Percentiles rank a stretch among this genome's conserved stretches.
Evolutionary conservation across 1,140 invertebrate genomes (phyloP).

Genomic region (Araneus ventricosus): DNA sequence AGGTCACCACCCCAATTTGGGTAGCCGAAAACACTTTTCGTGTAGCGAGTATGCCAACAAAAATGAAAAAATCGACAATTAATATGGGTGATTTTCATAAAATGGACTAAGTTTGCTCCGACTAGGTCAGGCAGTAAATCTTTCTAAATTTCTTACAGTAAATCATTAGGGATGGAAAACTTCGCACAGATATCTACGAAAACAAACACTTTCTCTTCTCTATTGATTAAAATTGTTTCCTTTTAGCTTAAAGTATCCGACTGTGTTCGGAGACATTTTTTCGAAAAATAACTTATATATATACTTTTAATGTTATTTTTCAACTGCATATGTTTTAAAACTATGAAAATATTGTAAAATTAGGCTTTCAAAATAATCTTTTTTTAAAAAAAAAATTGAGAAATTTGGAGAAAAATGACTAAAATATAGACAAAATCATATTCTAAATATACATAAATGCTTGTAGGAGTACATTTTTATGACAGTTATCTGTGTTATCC

Average conservation of each 20-base stretch:
- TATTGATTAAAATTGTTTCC: background rate
- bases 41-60: background rate
- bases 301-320: no score
- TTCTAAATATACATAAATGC: no score
- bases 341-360: no score
- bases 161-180: background rate
- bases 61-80: background rate
- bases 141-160: background rate
- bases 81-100: background rate
- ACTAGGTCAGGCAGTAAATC: background rate
- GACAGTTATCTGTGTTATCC: no score
- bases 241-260: conserved; percentile 21
- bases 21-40: background rate
- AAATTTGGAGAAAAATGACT: no score
- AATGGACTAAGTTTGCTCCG: background rate
- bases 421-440: no score
- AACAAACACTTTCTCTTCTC: background rate
- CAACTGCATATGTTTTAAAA: no score
- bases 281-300: no score
- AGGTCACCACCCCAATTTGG: conserved; percentile 21
- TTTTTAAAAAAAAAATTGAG: no score
- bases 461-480: no score
- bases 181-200: background rate
- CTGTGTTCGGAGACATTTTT: no score
- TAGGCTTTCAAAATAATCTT: no score